A percentile compares a stretch with the other conserved stretches of the same genome.
Evolutionary conservation across 2,888 invertebrate genomes (phyloP).

Genomic region (Hypselothyrea guttata): DNA sequence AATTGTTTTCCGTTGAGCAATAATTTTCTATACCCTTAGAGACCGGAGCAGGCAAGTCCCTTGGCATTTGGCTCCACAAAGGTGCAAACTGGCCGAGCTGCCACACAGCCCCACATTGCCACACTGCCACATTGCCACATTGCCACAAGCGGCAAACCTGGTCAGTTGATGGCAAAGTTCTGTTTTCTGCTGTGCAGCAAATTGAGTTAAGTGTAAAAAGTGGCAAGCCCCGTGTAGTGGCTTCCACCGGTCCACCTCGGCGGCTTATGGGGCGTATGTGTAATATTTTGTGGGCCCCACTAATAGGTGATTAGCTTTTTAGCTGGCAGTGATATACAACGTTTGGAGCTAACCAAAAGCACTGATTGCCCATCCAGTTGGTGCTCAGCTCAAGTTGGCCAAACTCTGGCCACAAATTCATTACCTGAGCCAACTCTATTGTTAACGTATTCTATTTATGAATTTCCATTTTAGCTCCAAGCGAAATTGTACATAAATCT

Average conservation of each 20-base stretch:
- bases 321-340: conserved; percentile 45
- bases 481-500: conserved; percentile 35
- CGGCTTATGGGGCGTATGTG: conserved; percentile 40
- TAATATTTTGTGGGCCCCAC: conserved; percentile 47
- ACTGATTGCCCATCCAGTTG: conserved; percentile 37
- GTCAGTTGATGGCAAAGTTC: conserved; percentile 3
- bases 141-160: conserved; percentile 7
- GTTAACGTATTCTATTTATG: neutral
- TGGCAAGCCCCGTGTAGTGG: conserved; percentile 30
- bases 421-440: conserved; percentile 25
- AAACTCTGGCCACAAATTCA: conserved; percentile 41
- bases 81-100: too few relatives aligned
- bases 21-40: conserved; percentile 63
- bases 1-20: conserved; percentile 75
- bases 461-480: conserved; percentile 4
- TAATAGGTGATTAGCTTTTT: conserved; percentile 61
- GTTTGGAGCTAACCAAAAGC: conserved; percentile 8
- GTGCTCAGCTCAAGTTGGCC: neutral
- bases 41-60: conserved; percentile 28
- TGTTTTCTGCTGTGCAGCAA: conserved; percentile 38
- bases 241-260: neutral
- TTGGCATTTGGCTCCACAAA: conserved; percentile 34
- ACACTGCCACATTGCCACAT: too few relatives aligned
- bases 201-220: conserved; percentile 66
- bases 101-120: too few relatives aligned